Conservation (phyloP, 2,888 invertebrate species). For the Hermodice carunculata region DNA sequence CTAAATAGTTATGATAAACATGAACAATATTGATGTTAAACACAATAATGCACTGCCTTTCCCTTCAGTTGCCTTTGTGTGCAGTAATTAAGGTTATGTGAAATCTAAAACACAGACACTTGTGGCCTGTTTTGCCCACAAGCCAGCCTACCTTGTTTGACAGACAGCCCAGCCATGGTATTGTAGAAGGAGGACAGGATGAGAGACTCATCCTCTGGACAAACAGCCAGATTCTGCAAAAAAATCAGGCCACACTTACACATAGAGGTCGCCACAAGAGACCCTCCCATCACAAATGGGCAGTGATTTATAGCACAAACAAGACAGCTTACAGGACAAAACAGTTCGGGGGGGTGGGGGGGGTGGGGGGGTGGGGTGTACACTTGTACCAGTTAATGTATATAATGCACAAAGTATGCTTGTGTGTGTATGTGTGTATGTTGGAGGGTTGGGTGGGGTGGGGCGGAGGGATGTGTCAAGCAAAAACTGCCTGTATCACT, state of each 20-base stretch:
- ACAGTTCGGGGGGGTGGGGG: background rate
- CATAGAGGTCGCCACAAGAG: background rate
- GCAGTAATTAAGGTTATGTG: no score
- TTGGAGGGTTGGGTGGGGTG: no score
- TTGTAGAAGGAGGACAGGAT: conserved; percentile 94
- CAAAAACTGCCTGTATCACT: no score
- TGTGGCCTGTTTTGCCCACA: background rate
- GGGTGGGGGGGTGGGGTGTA: background rate
- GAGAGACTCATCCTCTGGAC: conserved; percentile 93
- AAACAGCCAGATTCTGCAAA: conserved; percentile 62
- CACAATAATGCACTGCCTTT: no score
- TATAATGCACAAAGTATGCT: no score
- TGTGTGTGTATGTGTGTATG: no score
- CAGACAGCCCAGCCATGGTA: conserved; percentile 75
- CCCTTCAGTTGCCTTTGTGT: no score
- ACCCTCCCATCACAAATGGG: background rate
- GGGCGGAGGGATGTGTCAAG: no score
- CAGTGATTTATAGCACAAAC: background rate
- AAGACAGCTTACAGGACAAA: background rate
- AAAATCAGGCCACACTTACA: background rate
- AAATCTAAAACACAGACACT: no score
- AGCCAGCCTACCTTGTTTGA: conserved; percentile 78
- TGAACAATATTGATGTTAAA: no score
- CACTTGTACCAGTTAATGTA: background rate
- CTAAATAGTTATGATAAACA: background rate